These are phyloP conservation scores for Clarias laeviceps DNA, from an alignment of 2,797 vertebrate species.

Conservation along the genomic window DNA sequence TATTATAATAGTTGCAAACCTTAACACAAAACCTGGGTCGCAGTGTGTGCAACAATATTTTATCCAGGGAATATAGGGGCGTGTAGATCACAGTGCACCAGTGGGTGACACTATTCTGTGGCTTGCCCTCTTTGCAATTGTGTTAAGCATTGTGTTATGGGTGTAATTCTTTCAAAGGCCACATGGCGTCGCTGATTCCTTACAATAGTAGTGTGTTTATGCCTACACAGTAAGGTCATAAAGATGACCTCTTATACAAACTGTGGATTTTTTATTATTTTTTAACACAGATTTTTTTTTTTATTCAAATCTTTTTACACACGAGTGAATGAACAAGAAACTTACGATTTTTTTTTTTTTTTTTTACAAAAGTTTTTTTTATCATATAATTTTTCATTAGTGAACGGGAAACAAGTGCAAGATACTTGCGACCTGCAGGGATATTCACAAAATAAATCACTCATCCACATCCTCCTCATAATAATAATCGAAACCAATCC, in stretches of 20 bases:
- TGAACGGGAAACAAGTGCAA: not conserved
- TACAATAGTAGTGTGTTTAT: not conserved
- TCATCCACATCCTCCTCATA: not conserved
- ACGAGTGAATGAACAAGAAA: not conserved
- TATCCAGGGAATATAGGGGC: not conserved
- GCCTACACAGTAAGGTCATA: not conserved
- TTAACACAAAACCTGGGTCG: not conserved
- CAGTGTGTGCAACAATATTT: not conserved
- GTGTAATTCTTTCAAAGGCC: slow-evolving; percentile 25
- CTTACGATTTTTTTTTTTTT: too few relatives aligned
- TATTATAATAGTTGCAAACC: not conserved
- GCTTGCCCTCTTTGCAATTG: not conserved
- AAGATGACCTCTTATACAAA: not conserved
- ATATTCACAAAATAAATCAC: not conserved
- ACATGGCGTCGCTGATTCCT: slow-evolving; percentile 39
- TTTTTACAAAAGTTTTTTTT: not conserved
- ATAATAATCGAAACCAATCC: not conserved
- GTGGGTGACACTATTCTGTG: not conserved
- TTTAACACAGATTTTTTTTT: not conserved
- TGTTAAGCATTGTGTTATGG: not conserved
- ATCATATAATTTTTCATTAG: not conserved
- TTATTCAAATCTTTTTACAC: not conserved
- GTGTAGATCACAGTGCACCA: not conserved
- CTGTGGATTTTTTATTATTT: not conserved
- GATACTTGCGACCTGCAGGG: not conserved